These are phyloP conservation scores for Odontesthes bonariensis DNA, from an alignment of 2,113 vertebrate genomes.

Conservation along the genomic window DNA sequence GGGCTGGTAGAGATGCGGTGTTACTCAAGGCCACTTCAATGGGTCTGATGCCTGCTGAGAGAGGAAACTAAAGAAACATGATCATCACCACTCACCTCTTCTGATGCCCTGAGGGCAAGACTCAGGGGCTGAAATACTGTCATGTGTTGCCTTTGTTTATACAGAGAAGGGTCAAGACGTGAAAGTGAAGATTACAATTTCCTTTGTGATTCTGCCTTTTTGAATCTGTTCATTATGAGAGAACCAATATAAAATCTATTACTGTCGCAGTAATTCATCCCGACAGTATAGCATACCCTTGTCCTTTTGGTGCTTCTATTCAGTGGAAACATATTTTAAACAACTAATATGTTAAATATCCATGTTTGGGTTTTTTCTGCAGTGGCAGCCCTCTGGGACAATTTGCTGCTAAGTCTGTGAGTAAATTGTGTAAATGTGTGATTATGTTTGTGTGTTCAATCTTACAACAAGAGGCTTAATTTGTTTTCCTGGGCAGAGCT, in stretches of 20 bases:
- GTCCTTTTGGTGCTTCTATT: neutral
- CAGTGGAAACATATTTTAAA: constrained; percentile 3
- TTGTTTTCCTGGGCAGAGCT: neutral
- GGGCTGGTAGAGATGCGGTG: constrained; percentile 17
- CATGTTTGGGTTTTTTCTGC: constrained; percentile 21
- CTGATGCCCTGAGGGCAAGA: constrained; percentile 34
- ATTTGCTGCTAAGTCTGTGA: constrained; percentile 10
- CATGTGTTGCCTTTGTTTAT: constrained; percentile 50
- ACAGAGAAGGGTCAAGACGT: constrained; percentile 20
- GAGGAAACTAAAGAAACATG: constrained; percentile 56
- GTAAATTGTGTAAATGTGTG: neutral
- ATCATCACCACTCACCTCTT: constrained; percentile 47
- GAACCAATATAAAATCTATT: neutral
- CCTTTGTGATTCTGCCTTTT: constrained; percentile 8
- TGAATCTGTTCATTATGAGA: neutral
- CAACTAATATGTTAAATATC: neutral
- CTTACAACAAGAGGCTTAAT: neutral
- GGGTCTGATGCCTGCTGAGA: constrained; percentile 51
- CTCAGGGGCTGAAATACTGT: constrained; percentile 51
- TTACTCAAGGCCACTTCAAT: constrained; percentile 44
- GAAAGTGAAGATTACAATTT: constrained; percentile 29
- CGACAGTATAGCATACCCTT: constrained; percentile 6
- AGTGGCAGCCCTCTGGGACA: constrained; percentile 6
- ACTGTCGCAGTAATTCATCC: constrained; percentile 4
- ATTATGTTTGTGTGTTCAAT: constrained; percentile 1